These are phyloP conservation scores for Scomber scombrus DNA, from an alignment of 2,113 vertebrate genomes.

Conservation along the genomic window DNA sequence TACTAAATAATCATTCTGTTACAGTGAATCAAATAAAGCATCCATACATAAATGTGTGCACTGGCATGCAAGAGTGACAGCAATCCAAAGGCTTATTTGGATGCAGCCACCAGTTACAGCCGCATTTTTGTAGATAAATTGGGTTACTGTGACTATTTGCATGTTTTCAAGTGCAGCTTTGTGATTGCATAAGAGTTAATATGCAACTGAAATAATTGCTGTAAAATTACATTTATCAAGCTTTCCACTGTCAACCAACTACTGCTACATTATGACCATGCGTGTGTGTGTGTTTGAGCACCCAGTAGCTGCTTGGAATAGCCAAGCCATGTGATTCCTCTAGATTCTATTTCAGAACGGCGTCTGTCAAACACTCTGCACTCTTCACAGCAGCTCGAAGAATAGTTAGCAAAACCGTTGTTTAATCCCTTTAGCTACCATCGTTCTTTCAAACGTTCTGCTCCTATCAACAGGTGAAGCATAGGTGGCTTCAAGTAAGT, in stretches of 20 bases:
- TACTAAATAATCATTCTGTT: not conserved
- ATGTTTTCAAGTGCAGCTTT: not conserved
- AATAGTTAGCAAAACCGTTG: constrained; percentile 24
- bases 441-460: not conserved
- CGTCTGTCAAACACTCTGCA: constrained; percentile 34
- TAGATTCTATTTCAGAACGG: constrained; percentile 80
- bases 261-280: constrained; percentile 34
- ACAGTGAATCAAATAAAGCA: not conserved
- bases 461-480: constrained; percentile 9
- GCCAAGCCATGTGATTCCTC: constrained; percentile 81
- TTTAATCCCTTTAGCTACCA: constrained; percentile 25
- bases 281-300: not conserved
- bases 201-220: not conserved
- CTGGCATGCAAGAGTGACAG: not conserved
- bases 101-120: not conserved
- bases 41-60: not conserved
- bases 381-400: constrained; percentile 14
- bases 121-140: not conserved
- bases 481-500: constrained; percentile 41
- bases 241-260: not conserved
- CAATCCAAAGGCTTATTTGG: not conserved
- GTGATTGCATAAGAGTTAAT: not conserved
- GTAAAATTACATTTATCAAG: constrained; percentile 8
- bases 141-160: constrained; percentile 8
- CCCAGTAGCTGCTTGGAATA: constrained; percentile 77